Base-by-base conservation (phyloP, 2,888 invertebrate genomes). In the Metopia argyrocephala region DNA sequence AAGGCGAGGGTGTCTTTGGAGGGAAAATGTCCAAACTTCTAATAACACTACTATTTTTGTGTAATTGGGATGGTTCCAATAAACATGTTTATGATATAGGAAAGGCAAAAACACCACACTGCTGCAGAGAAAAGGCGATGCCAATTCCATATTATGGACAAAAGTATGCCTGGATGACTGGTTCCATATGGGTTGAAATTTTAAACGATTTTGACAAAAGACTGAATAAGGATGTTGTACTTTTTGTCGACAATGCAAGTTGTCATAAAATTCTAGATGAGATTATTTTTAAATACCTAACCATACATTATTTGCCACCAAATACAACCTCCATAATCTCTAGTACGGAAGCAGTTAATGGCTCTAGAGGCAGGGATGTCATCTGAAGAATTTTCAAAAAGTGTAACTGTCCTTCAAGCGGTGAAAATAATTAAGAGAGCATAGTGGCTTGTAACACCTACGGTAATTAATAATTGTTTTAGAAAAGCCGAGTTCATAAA, bases 71-170 rank as follows among this genome's bases (percentile, higher is more conserved):
- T 45, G 79, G 71, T 18, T 76, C 74, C 9, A 74, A 78, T 25
- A 81, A 78, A 50, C 64, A 25, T 28, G 64, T 80, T 46, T 74
- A 78, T 65, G 70, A 57, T 21, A 70, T 81, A 64, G 69, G 80
- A 23, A 78, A 78, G 50, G 46, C 31, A 54, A 76, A 76, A 46
- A 46, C 66, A 9, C 71, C 73, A 27, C 56, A 61, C 45, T 54
- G 68, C 65, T 73, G 52, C 54, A 62, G 76, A 23, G 76, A 69
- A 69, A 70, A 81, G 69, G 21, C 56, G 18, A 68, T 71, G 23
- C 78, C 73, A 48, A 31, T 68, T 28, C 25, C 54, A 21, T 78
- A 78, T 31, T 78, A 66, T 46, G 70, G 27, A 5, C 68, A 81
- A 52, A 18, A 4, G 18, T 65, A 74, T 31, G 69, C 66, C 9